Conservation (phyloP, 2,113 vertebrate species). For the Hippocampus barbouri region DNA sequence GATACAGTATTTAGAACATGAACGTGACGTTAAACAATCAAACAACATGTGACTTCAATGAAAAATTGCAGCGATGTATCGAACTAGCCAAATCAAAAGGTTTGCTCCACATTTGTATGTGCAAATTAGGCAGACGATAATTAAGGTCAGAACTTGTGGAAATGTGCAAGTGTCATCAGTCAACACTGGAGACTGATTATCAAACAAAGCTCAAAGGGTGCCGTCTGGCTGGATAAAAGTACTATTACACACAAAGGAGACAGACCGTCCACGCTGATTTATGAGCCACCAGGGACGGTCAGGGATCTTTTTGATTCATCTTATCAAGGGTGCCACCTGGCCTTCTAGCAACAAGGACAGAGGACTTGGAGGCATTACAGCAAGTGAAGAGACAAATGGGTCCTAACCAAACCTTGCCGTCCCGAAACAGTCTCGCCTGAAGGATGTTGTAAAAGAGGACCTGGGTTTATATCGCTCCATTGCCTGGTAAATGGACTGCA, state of each 20-base stretch:
- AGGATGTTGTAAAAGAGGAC: slow-evolving; percentile 33
- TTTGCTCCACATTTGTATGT: background rate
- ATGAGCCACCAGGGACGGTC: slow-evolving; percentile 38
- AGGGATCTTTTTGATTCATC: slow-evolving; percentile 57
- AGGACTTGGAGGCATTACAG: slow-evolving; percentile 36
- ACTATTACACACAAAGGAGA: slow-evolving; percentile 50
- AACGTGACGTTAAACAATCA: background rate
- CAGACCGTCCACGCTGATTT: slow-evolving; percentile 39
- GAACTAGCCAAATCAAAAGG: background rate
- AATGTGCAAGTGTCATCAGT: slow-evolving; percentile 35
- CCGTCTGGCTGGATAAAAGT: slow-evolving; percentile 40
- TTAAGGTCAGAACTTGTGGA: background rate
- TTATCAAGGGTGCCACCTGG: slow-evolving; percentile 59
- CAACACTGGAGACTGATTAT: slow-evolving; percentile 40
- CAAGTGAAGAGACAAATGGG: slow-evolving; percentile 53
- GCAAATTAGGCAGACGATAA: slow-evolving; percentile 6
- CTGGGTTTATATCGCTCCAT: slow-evolving; percentile 23
- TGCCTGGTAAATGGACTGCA: slow-evolving; percentile 36
- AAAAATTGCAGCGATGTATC: background rate
- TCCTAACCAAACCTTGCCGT: slow-evolving; percentile 39
- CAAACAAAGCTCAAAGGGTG: slow-evolving; percentile 30
- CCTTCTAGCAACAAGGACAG: slow-evolving; percentile 56
- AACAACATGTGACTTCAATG: background rate
- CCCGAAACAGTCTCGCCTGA: slow-evolving; percentile 30
- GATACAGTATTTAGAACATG: background rate